These are phyloP conservation scores for Crocidura indochinensis DNA, from an alignment of 2,797 vertebrate species.

Conservation along the genomic window DNA sequence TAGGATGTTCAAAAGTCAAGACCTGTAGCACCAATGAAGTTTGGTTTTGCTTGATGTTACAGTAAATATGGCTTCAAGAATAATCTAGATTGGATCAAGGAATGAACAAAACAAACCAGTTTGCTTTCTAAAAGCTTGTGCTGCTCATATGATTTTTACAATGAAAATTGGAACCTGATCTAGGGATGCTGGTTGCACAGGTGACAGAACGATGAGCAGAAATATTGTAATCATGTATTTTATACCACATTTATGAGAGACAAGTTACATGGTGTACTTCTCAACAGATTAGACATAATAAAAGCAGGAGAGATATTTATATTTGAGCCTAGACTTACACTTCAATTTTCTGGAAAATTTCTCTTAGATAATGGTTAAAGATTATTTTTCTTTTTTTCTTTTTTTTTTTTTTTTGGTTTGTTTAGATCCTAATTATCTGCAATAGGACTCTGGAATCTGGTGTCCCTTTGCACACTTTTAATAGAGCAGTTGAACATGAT, in stretches of 20 bases:
- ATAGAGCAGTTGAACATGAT: not conserved
- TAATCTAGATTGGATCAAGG: accelerated
- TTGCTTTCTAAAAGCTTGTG: not conserved
- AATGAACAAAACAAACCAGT: accelerated
- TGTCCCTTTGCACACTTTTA: not conserved
- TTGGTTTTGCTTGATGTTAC: accelerated
- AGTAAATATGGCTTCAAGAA: accelerated
- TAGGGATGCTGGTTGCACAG: accelerated
- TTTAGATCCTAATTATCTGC: not conserved
- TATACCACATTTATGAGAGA: too few species aligned
- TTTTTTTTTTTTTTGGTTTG: not conserved
- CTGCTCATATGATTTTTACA: not conserved
- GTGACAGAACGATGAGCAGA: not conserved
- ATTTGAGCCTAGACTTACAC: accelerated
- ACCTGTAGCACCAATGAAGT: not conserved
- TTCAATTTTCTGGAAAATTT: too few species aligned
- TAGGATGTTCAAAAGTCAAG: not conserved
- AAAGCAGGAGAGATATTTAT: not conserved
- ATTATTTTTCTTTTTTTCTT: not conserved
- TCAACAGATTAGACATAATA: not conserved
- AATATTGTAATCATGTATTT: not conserved
- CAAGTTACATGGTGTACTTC: not conserved
- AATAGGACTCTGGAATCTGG: not conserved
- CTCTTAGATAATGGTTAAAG: too few species aligned
- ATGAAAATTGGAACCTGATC: not conserved